Evolutionary conservation across 1,140 invertebrate genomes (phyloP).

Genomic region (Vollenhovia emeryi): DNA sequence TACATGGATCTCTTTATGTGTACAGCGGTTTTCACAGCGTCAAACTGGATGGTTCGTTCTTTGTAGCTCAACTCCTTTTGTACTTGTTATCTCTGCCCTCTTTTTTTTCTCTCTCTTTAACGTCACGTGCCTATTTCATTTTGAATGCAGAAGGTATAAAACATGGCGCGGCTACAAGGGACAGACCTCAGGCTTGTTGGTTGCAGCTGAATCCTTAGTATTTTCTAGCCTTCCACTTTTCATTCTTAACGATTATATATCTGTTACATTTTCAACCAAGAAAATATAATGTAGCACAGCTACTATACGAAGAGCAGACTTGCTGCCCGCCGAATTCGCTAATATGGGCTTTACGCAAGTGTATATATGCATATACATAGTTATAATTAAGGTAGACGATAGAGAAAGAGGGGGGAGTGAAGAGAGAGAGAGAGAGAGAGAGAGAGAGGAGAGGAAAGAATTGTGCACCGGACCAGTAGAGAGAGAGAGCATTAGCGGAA

Average conservation of each 20-base stretch:
- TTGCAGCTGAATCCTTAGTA: neutral
- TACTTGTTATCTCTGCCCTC: neutral
- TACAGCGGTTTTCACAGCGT: neutral
- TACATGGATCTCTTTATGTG: neutral
- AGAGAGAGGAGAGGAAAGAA: neutral
- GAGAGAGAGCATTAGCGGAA: constrained; percentile 17
- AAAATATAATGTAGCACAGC: neutral
- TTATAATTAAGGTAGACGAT: neutral
- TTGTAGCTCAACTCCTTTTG: neutral
- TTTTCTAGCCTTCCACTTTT: neutral
- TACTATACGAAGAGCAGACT: neutral
- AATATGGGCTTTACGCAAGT: constrained; percentile 10
- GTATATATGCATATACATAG: constrained; percentile 41
- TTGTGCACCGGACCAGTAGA: constrained; percentile 47
- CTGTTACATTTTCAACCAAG: neutral
- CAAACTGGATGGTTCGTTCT: neutral
- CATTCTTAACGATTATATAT: neutral
- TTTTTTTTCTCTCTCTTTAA: neutral
- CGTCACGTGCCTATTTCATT: neutral
- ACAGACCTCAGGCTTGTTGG: neutral
- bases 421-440: neutral
- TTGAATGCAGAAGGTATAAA: neutral
- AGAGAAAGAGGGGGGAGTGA: neutral
- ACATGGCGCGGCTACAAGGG: neutral
- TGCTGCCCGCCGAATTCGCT: neutral